Conservation (phyloP, 2,797 vertebrate species). For the Chelmon rostratus region DNA sequence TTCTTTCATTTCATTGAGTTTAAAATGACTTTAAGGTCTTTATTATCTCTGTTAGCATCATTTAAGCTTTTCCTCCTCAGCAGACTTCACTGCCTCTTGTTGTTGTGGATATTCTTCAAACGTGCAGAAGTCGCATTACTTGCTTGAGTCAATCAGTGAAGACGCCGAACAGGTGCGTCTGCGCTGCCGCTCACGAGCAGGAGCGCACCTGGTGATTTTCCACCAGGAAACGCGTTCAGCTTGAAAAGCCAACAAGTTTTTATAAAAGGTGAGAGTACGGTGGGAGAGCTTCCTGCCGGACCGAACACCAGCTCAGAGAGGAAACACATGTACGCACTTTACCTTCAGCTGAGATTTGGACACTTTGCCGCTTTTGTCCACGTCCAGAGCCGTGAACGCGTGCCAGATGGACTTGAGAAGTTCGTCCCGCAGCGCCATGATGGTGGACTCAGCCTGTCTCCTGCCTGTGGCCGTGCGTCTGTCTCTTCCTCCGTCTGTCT, state of each 20-base stretch:
- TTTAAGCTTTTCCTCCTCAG: no score
- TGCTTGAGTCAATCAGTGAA: no score
- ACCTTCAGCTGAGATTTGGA: constrained; percentile 99
- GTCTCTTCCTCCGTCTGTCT: background rate
- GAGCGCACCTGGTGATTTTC: no score
- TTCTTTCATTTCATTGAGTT: no score
- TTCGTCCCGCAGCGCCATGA: constrained; percentile 90
- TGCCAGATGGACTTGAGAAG: constrained; percentile 97
- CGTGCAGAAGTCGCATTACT: no score
- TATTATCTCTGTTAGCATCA: no score
- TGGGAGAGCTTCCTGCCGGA: background rate
- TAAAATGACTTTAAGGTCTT: background rate
- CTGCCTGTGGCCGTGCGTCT: background rate
- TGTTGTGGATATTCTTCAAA: no score
- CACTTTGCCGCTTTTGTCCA: constrained; percentile 96
- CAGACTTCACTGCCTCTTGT: background rate
- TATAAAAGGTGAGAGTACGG: rapidly evolving
- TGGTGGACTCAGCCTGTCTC: background rate
- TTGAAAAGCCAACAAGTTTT: no score
- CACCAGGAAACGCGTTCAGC: no score
- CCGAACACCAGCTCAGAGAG: no score
- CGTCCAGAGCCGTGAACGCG: constrained; percentile 94
- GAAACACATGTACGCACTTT: background rate
- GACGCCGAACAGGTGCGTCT: no score
- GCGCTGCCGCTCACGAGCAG: no score